Percentiles rank a stretch among this genome's conserved stretches.
phyloP scores from a whole-genome alignment of 2,113 vertebrate species.

The Lepidothrix coronata region DNA sequence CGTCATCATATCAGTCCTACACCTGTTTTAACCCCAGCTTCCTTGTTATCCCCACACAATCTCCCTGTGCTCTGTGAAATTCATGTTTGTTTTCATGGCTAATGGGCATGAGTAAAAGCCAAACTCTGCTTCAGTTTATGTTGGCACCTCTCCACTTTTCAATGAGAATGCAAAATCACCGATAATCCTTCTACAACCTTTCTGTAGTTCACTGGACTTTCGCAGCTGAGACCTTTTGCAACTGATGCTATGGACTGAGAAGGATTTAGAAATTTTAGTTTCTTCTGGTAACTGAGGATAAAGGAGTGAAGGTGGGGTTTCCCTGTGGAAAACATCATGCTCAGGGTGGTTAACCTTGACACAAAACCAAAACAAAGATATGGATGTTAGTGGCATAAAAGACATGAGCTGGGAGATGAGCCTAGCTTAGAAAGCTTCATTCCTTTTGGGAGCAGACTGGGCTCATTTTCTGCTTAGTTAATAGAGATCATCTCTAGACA shows the following conservation, averaged over 20 bases:
- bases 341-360: not conserved
- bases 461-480: not conserved
- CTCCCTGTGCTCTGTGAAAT: not conserved
- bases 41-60: not conserved
- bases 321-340: not conserved
- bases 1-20: not conserved
- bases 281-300: not conserved
- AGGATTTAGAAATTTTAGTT: not conserved
- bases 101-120: not conserved
- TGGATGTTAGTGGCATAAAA: not conserved
- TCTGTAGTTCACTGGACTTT: not conserved
- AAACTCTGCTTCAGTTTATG: not conserved
- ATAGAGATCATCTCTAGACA: not conserved
- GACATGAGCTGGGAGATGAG: not conserved
- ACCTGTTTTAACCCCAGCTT: not conserved
- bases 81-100: not conserved
- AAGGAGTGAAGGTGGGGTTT: not conserved
- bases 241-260: not conserved
- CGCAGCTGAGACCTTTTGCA: not conserved
- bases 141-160: not conserved
- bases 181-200: not conserved
- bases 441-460: not conserved
- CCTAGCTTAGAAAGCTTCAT: not conserved
- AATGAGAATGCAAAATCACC: not conserved
- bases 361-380: not conserved